These are phyloP conservation scores for Gonioctena quinquepunctata DNA, from an alignment of 1,140 invertebrate species.

Conservation along the genomic window DNA sequence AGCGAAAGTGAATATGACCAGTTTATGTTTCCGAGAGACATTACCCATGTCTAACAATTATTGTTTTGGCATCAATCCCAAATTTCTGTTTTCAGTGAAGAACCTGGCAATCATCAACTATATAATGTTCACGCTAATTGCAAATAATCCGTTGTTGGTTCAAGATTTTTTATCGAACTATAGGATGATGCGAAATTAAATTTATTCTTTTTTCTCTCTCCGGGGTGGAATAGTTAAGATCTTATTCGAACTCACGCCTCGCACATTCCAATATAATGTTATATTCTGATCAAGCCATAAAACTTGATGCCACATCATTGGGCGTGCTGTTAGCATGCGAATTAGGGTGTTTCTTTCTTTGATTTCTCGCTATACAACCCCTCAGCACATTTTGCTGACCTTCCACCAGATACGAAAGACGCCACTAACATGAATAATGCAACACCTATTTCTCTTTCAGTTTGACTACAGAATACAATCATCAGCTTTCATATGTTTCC, in stretches of 20 bases:
- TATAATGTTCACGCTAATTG: too few relatives aligned
- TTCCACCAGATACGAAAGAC: slow-evolving; percentile 33
- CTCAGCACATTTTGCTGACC: slow-evolving; percentile 35
- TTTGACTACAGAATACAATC: slow-evolving; percentile 14
- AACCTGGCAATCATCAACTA: too few relatives aligned
- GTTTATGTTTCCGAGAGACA: too few relatives aligned
- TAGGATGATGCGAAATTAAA: too few relatives aligned
- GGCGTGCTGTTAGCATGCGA: slow-evolving; percentile 46
- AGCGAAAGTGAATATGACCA: too few relatives aligned
- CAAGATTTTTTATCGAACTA: too few relatives aligned
- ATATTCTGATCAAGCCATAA: slow-evolving; percentile 55
- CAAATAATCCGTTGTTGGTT: too few relatives aligned
- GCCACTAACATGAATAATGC: slow-evolving; percentile 33
- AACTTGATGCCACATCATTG: slow-evolving; percentile 53
- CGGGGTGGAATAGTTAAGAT: too few relatives aligned
- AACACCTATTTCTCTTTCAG: slow-evolving; percentile 8
- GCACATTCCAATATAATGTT: slow-evolving; percentile 49
- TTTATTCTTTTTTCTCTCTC: too few relatives aligned
- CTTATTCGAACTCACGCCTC: slow-evolving; percentile 30
- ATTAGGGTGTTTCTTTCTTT: slow-evolving; percentile 50
- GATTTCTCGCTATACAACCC: slow-evolving; percentile 44
- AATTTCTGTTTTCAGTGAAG: too few relatives aligned
- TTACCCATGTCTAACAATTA: too few relatives aligned
- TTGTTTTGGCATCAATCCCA: too few relatives aligned
- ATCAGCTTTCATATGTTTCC: slow-evolving; percentile 3